Conservation (phyloP, 2,888 invertebrate species). For the Gymnocheta viridis region DNA sequence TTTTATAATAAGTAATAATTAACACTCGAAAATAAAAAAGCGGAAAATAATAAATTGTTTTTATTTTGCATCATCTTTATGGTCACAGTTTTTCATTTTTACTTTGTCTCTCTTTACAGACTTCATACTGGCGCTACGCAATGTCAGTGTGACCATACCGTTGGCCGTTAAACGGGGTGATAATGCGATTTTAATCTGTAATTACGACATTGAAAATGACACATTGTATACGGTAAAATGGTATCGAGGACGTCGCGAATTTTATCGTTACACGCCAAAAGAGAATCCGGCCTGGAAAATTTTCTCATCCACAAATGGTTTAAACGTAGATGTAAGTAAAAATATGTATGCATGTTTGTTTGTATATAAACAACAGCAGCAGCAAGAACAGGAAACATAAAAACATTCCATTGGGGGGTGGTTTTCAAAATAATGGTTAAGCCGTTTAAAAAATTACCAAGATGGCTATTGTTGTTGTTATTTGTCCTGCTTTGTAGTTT, state of each 20-base stretch:
- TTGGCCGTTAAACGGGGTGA: conserved; percentile 86
- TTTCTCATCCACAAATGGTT: conserved; percentile 83
- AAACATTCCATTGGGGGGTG: conserved; percentile 12
- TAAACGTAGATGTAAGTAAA: conserved; percentile 87
- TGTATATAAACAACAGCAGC: not conserved
- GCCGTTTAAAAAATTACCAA: conserved; percentile 40
- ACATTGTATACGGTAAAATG: conserved; percentile 94
- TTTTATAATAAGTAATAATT: conserved; percentile 39
- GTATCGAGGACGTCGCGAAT: conserved; percentile 92
- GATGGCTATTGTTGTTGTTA: not conserved
- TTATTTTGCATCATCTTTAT: conserved; percentile 1
- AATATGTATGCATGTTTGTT: too few relatives aligned
- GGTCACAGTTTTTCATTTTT: conserved; percentile 4
- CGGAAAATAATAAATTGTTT: not conserved
- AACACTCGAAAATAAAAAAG: conserved; percentile 23
- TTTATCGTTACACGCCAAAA: conserved; percentile 91
- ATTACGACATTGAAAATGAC: conserved; percentile 90
- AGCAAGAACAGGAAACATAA: conserved; percentile 4
- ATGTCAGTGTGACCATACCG: conserved; percentile 87
- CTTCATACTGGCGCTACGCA: conserved; percentile 82
- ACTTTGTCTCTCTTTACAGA: conserved; percentile 72
- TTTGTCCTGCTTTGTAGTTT: conserved; percentile 22
- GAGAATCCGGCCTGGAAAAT: conserved; percentile 88
- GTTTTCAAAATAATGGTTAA: conserved; percentile 35
- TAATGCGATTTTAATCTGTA: conserved; percentile 87